phyloP scores from a whole-genome alignment of 2,888 invertebrate genomes.

The Harpalus rubripes region DNA sequence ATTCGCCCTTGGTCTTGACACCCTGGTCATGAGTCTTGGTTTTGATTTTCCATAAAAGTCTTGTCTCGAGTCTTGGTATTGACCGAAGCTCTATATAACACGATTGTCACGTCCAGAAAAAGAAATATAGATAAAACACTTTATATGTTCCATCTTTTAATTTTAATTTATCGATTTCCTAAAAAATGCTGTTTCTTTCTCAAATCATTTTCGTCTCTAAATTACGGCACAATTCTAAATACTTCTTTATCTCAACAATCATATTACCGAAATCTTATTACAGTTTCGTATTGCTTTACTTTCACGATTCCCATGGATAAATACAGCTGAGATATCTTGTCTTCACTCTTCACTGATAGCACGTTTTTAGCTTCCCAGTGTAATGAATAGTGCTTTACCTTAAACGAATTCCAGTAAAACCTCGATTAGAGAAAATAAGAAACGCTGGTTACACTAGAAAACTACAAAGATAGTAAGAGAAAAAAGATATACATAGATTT shows the following conservation, averaged over 20 bases:
- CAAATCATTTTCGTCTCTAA: background rate
- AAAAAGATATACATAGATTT: too few relatives aligned
- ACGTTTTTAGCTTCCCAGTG: background rate
- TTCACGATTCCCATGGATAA: background rate
- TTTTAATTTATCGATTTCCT: background rate
- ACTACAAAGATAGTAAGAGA: too few relatives aligned
- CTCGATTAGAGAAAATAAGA: background rate
- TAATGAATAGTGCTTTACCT: background rate
- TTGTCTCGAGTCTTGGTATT: too few relatives aligned
- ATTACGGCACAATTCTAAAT: background rate
- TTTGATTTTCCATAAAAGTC: too few relatives aligned
- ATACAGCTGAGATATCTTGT: background rate
- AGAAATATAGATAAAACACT: background rate
- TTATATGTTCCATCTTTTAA: background rate
- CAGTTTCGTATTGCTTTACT: slow-evolving; percentile 3
- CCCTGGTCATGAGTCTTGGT: too few relatives aligned
- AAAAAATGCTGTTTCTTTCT: background rate
- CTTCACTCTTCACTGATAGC: background rate
- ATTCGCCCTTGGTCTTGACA: too few relatives aligned
- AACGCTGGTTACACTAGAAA: background rate
- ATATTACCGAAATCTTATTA: slow-evolving; percentile 25
- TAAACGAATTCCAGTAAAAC: background rate
- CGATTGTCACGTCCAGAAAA: too few relatives aligned
- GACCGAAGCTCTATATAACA: too few relatives aligned
- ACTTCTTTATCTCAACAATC: slow-evolving; percentile 1